Percentiles rank a stretch among this genome's conserved stretches.
phyloP scores from a whole-genome alignment of 1,140 invertebrate species.

The Schlechtendalia chinensis region DNA sequence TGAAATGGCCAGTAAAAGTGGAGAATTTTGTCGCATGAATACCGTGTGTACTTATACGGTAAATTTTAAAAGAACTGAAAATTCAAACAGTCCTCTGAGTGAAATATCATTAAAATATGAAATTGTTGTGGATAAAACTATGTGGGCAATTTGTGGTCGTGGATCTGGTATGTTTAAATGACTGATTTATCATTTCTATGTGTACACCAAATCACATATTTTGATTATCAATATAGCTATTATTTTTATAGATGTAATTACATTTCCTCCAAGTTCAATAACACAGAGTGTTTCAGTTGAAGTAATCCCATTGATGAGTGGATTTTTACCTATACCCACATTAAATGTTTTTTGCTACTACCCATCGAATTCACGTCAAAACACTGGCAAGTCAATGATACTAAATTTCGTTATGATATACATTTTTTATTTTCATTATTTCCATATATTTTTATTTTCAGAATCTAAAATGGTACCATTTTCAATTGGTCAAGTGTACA shows the following conservation, averaged over 20 bases:
- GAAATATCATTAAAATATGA: slow-evolving; percentile 81
- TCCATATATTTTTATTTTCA: slow-evolving; percentile 12
- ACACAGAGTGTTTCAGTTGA: slow-evolving; percentile 68
- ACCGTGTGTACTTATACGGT: slow-evolving; percentile 83
- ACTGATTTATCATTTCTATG: too few species aligned
- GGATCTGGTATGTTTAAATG: slow-evolving; percentile 62
- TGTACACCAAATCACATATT: neutral
- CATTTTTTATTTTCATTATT: neutral
- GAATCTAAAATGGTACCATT: slow-evolving; percentile 75
- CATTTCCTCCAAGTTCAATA: slow-evolving; percentile 32
- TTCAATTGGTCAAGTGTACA: slow-evolving; percentile 83
- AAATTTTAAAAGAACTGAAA: slow-evolving; percentile 63
- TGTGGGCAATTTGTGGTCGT: slow-evolving; percentile 90
- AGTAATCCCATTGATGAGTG: slow-evolving; percentile 85
- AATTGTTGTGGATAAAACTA: slow-evolving; percentile 82
- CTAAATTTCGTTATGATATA: neutral
- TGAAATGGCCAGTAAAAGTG: slow-evolving; percentile 52
- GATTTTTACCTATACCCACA: slow-evolving; percentile 82
- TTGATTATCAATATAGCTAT: slow-evolving; percentile 12
- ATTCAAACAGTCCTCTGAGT: slow-evolving; percentile 57
- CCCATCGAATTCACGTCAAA: slow-evolving; percentile 64
- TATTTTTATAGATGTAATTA: slow-evolving; percentile 35
- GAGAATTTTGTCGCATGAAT: slow-evolving; percentile 83
- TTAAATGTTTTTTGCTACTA: slow-evolving; percentile 90
- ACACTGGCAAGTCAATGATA: slow-evolving; percentile 60